phyloP scores from a whole-genome alignment of 1,140 invertebrate genomes.

The Aphelinus atriplicis region DNA sequence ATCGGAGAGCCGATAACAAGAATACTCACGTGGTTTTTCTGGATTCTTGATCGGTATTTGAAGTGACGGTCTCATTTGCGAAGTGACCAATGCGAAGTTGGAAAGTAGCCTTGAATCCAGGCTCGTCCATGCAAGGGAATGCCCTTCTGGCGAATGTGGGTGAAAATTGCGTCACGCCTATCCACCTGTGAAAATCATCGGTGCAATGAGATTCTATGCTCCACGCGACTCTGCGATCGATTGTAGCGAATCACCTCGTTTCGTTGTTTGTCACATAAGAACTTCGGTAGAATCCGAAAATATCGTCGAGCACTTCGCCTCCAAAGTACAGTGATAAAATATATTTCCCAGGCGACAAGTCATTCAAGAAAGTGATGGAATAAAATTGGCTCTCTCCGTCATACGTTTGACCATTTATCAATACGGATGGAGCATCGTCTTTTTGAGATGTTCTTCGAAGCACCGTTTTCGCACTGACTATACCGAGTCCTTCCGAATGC shows the following conservation, averaged over 20 bases:
- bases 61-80: conserved; percentile 65
- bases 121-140: conserved; percentile 93
- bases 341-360: conserved; percentile 42
- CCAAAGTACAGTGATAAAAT: conserved; percentile 42
- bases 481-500: conserved; percentile 43
- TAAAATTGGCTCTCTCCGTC: conserved; percentile 48
- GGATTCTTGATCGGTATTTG: conserved; percentile 69
- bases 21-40: conserved; percentile 4
- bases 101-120: conserved; percentile 81
- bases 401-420: conserved; percentile 33
- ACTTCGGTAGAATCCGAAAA: conserved; percentile 70
- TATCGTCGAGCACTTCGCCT: conserved; percentile 60
- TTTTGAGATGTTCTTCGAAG: not conserved
- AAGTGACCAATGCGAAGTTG: conserved; percentile 72
- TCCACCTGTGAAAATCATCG: conserved; percentile 64
- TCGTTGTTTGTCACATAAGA: conserved; percentile 61
- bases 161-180: conserved; percentile 84
- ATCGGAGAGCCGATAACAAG: too few relatives aligned
- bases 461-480: conserved; percentile 39
- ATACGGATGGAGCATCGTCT: not conserved
- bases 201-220: not conserved
- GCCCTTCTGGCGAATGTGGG: conserved; percentile 81
- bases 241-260: conserved; percentile 29
- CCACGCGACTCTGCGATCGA: too few relatives aligned
- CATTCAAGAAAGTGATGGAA: conserved; percentile 25